phyloP scores from a whole-genome alignment of 2,797 vertebrate species.

The Adrianichthys oophorus region DNA sequence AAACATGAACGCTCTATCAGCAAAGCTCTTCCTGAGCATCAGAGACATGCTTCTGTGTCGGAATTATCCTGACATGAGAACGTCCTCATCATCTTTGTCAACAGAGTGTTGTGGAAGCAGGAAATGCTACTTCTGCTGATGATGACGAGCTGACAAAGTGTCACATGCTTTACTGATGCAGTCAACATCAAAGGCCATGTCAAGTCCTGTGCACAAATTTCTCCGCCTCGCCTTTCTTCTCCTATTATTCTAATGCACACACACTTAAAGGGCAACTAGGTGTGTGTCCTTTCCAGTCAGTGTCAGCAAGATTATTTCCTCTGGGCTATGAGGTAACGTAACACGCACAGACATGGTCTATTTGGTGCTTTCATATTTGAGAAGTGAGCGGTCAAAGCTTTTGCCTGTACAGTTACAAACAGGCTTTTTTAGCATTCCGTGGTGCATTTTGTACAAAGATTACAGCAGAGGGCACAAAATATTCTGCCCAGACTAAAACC shows the following conservation, averaged over 20 bases:
- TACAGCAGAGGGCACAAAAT: constrained; percentile 46
- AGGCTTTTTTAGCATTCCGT: constrained; percentile 27
- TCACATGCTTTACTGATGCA: constrained; percentile 42
- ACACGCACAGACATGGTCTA: constrained; percentile 47
- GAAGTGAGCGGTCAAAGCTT: constrained; percentile 46
- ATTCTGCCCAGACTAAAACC: constrained; percentile 42
- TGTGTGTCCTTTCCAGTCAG: constrained; percentile 38
- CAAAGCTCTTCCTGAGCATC: constrained; percentile 53
- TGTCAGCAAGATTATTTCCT: constrained; percentile 59
- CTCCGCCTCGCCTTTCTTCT: constrained; percentile 22
- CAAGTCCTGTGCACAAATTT: constrained; percentile 21
- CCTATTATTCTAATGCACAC: constrained; percentile 20
- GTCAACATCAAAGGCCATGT: constrained; percentile 44
- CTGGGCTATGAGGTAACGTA: constrained; percentile 49
- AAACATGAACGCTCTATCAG: constrained; percentile 60
- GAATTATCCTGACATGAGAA: constrained; percentile 34
- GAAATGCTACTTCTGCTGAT: constrained; percentile 28
- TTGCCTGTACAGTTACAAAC: constrained; percentile 26
- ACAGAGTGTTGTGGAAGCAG: constrained; percentile 9
- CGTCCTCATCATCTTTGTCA: constrained; percentile 25
- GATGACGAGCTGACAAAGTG: constrained; percentile 54
- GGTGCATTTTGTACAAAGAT: constrained; percentile 56
- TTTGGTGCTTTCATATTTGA: constrained; percentile 34
- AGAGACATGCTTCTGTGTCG: constrained; percentile 46
- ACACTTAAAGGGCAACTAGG: constrained; percentile 22